Evolutionary conservation across 2,113 vertebrate species (phyloP).

Genomic region (Drymodes brunneopygia): DNA sequence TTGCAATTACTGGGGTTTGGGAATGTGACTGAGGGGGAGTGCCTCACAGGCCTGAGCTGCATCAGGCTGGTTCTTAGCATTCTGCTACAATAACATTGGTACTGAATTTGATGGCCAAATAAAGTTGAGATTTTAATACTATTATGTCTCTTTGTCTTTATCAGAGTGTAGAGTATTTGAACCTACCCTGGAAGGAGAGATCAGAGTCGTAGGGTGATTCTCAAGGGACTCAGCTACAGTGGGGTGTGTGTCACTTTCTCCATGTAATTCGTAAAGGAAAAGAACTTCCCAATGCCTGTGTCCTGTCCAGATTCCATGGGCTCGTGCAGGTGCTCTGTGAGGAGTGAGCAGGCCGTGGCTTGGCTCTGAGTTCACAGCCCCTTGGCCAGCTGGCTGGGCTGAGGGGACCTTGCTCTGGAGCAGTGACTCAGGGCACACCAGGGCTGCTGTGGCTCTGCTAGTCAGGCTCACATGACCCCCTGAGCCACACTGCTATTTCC

Average conservation of each 20-base stretch:
- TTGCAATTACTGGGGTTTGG: slow-evolving; percentile 2
- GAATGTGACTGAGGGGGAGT: not conserved
- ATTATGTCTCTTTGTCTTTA: not conserved
- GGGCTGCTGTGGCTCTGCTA: not conserved
- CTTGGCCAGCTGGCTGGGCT: not conserved
- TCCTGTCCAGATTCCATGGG: not conserved
- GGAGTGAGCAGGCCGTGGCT: accelerated
- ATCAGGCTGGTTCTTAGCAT: slow-evolving; percentile 70
- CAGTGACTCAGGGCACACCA: not conserved
- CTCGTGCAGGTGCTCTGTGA: not conserved
- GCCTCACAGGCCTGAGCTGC: not conserved
- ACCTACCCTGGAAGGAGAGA: not conserved
- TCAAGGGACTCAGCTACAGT: not conserved
- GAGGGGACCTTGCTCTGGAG: not conserved
- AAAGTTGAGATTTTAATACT: slow-evolving; percentile 84
- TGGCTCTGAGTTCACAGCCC: accelerated
- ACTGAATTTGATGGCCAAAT: slow-evolving; percentile 91
- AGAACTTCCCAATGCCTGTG: accelerated
- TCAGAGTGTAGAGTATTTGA: not conserved
- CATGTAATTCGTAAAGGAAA: not conserved
- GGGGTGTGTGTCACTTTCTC: not conserved
- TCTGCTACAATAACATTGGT: slow-evolving; percentile 81
- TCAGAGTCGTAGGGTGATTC: not conserved
- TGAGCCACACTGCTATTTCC: slow-evolving; percentile 52
- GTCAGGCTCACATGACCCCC: not conserved